phyloP scores from a whole-genome alignment of 2,113 vertebrate genomes.

The Pantherophis guttatus region DNA sequence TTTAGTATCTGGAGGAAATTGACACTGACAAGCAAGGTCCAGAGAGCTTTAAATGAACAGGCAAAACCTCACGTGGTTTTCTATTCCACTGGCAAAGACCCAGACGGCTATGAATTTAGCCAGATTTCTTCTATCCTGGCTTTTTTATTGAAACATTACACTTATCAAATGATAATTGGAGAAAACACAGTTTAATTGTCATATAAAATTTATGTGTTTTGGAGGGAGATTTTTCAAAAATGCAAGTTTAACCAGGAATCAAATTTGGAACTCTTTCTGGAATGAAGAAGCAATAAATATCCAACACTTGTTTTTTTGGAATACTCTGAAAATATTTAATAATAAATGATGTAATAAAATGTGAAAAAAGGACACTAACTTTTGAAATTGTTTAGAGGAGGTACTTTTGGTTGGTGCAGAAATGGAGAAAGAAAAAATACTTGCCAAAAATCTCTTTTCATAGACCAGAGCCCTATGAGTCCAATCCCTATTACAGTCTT shows the following conservation, averaged over 20 bases:
- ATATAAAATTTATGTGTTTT: background rate
- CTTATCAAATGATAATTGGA: background rate
- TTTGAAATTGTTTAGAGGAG: background rate
- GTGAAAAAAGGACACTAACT: background rate
- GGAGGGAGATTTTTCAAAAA: background rate
- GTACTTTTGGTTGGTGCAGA: background rate
- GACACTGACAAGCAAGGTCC: background rate
- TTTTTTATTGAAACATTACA: background rate
- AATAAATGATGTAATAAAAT: background rate
- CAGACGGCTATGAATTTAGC: background rate
- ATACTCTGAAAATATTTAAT: background rate
- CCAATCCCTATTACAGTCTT: background rate
- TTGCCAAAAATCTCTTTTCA: background rate
- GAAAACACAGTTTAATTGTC: background rate
- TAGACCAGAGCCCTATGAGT: background rate
- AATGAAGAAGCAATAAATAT: background rate
- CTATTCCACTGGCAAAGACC: background rate
- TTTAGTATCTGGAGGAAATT: background rate
- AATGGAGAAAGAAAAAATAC: background rate
- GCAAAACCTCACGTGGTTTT: background rate
- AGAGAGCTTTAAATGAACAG: background rate
- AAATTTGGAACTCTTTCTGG: background rate
- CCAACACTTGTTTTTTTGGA: background rate
- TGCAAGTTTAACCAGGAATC: background rate
- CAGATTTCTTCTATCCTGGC: background rate